phyloP scores from a whole-genome alignment of 1,140 invertebrate species.

The Tyrophagus putrescentiae region DNA sequence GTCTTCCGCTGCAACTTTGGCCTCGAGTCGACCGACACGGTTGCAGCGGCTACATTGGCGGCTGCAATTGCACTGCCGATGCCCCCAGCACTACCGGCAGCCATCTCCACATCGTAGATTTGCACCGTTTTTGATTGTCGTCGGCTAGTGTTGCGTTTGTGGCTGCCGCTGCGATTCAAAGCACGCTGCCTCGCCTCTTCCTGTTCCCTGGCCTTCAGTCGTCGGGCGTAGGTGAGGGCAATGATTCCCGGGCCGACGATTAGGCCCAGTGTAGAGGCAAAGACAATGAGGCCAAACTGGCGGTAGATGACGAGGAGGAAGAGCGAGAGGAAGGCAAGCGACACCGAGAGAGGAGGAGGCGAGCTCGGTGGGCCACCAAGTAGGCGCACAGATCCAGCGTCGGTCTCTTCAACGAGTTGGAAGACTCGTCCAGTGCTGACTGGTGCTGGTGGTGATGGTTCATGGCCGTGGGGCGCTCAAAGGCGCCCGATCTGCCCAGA shows the following conservation, averaged over 20 bases:
- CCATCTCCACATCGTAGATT: conserved; percentile 10
- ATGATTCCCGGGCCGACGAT: background rate
- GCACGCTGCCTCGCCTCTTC: background rate
- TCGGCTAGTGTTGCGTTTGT: background rate
- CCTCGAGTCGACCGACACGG: background rate
- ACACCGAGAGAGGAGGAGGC: background rate
- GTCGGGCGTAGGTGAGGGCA: background rate
- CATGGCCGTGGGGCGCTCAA: background rate
- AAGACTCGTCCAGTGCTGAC: too few relatives aligned
- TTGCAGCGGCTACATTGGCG: background rate
- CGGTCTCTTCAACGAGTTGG: too few relatives aligned
- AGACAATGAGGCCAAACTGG: conserved; percentile 12
- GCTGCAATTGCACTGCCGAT: background rate
- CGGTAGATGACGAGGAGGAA: conserved; percentile 16
- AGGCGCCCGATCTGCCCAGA: background rate
- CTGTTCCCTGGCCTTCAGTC: background rate
- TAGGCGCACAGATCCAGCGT: background rate
- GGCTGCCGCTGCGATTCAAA: background rate
- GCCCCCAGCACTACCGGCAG: background rate
- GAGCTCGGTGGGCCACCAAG: background rate
- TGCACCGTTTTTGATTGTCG: background rate
- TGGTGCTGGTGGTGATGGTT: too few relatives aligned
- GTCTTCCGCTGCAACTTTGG: background rate
- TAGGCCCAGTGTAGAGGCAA: background rate
- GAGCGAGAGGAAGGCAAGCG: conserved; percentile 13